These are phyloP conservation scores for Phortica okadai DNA, from an alignment of 2,888 invertebrate genomes.

Conservation along the genomic window DNA sequence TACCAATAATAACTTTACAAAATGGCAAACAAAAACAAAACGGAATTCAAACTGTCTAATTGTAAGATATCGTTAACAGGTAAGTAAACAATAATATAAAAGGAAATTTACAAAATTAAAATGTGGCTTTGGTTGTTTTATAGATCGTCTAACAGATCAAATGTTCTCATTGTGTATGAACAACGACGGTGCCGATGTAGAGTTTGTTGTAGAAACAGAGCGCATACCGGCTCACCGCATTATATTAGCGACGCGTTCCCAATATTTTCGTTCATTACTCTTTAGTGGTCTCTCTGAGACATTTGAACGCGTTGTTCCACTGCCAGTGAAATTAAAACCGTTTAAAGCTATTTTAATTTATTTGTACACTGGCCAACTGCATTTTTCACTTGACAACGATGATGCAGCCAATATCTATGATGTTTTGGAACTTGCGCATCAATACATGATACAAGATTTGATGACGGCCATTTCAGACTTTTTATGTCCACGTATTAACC, in stretches of 20 bases:
- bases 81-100: too few species aligned
- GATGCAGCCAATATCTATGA: slow-evolving; percentile 84
- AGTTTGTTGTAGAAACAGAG: slow-evolving; percentile 87
- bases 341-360: slow-evolving; percentile 95
- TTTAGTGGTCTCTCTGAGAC: slow-evolving; percentile 88
- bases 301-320: slow-evolving; percentile 86
- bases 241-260: slow-evolving; percentile 95
- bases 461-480: slow-evolving; percentile 94
- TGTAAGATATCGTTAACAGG: too few species aligned
- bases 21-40: too few species aligned
- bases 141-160: too few species aligned
- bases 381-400: slow-evolving; percentile 82
- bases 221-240: slow-evolving; percentile 78
- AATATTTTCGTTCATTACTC: slow-evolving; percentile 93
- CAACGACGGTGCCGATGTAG: slow-evolving; percentile 85
- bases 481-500: slow-evolving; percentile 89
- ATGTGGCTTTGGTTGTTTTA: too few species aligned
- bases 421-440: slow-evolving; percentile 91
- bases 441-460: too few species aligned
- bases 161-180: too few species aligned
- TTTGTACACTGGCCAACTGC: slow-evolving; percentile 89
- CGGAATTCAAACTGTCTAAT: too few species aligned
- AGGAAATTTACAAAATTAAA: too few species aligned
- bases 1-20: too few species aligned
- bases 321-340: slow-evolving; percentile 88